A percentile compares a stretch with the other conserved stretches of the same genome.
Conservation (phyloP, 1,140 invertebrate genomes). For the Pseudachorutes palmiensis region DNA sequence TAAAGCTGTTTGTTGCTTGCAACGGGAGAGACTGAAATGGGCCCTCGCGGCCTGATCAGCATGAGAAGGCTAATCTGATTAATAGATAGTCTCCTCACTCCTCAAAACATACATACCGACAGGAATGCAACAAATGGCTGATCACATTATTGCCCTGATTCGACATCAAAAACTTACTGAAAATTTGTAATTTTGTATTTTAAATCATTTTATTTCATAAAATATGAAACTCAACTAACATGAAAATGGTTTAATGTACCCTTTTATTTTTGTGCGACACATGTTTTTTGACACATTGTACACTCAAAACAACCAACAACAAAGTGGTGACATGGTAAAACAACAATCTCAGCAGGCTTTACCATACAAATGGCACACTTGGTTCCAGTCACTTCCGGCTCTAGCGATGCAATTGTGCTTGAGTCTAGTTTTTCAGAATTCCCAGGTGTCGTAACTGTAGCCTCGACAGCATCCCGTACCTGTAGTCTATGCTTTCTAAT, state of each 20-base stretch:
- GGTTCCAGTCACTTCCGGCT: neutral
- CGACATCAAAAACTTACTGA: no score
- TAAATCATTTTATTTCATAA: neutral
- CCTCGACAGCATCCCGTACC: no score
- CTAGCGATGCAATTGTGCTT: neutral
- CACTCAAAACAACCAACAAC: neutral
- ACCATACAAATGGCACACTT: neutral
- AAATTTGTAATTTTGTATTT: no score
- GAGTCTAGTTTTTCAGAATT: neutral
- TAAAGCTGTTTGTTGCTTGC: neutral
- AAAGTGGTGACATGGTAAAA: neutral
- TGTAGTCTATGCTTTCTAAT: no score
- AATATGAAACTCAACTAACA: neutral
- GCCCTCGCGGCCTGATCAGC: no score
- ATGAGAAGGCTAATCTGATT: no score
- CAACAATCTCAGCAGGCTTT: neutral
- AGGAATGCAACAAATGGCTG: no score
- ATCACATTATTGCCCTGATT: no score
- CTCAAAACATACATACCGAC: constrained; percentile 9
- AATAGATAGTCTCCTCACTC: no score
- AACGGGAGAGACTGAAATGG: constrained; percentile 12
- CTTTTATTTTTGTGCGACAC: neutral
- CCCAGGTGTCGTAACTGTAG: no score
- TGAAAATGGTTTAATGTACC: neutral
- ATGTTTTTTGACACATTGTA: neutral